phyloP scores from a whole-genome alignment of 2,113 vertebrate species.

The Casuarius casuarius region DNA sequence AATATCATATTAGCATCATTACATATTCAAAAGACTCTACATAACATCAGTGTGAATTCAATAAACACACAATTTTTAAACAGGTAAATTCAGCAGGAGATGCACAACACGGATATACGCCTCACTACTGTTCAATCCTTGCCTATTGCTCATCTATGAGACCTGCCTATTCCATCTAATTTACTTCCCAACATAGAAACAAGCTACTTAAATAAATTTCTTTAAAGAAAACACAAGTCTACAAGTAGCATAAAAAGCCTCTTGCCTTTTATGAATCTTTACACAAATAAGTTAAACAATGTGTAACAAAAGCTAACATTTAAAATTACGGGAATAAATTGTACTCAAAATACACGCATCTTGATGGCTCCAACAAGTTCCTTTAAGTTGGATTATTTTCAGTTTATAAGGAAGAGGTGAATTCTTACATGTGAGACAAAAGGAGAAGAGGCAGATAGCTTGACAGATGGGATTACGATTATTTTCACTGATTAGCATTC shows the following conservation, averaged over 20 bases:
- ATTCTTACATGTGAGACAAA: background rate
- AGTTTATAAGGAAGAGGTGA: background rate
- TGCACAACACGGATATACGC: background rate
- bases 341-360: background rate
- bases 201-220: background rate
- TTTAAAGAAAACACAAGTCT: background rate
- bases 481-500: background rate
- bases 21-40: background rate
- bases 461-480: background rate
- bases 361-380: background rate
- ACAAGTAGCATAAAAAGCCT: background rate
- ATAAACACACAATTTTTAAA: background rate
- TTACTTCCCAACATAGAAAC: background rate
- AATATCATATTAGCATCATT: background rate
- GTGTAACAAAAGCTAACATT: background rate
- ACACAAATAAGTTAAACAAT: background rate
- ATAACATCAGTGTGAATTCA: too few species aligned
- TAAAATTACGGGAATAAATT: background rate
- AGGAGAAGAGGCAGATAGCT: background rate
- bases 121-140: background rate
- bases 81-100: background rate
- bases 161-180: background rate
- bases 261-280: background rate
- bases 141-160: too few species aligned
- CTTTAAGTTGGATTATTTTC: background rate